phyloP scores from a whole-genome alignment of 2,888 invertebrate genomes.

The Sarcophaga carnaria region DNA sequence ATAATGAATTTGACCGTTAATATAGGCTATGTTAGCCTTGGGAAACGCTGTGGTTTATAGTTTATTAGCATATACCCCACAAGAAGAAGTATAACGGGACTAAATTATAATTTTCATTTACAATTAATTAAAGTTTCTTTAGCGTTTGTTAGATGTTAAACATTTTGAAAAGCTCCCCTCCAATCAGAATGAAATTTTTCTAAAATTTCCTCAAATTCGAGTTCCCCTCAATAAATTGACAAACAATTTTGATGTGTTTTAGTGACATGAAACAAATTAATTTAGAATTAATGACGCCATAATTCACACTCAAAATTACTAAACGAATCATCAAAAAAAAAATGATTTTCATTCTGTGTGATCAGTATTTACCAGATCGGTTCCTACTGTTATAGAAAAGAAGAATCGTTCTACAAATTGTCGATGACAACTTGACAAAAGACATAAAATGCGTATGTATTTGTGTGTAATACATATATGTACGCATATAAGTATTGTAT shows the following conservation, averaged over 20 bases:
- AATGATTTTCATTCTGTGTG: not conserved
- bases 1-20: too few relatives aligned
- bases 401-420: constrained; percentile 33
- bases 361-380: not conserved
- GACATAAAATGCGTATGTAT: not conserved
- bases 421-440: constrained; percentile 51
- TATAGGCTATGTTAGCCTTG: too few relatives aligned
- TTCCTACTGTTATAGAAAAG: constrained; percentile 17
- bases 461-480: not conserved
- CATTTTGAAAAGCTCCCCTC: too few relatives aligned
- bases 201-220: not conserved
- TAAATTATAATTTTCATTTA: too few relatives aligned
- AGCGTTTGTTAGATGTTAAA: too few relatives aligned
- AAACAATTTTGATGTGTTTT: constrained; percentile 56
- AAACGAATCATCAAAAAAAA: constrained; percentile 4
- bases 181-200: too few relatives aligned
- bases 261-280: constrained; percentile 76
- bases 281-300: constrained; percentile 79
- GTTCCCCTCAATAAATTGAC: constrained; percentile 33
- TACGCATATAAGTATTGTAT: not conserved
- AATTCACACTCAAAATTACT: constrained; percentile 72
- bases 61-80: too few relatives aligned
- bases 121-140: too few relatives aligned
- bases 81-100: too few relatives aligned
- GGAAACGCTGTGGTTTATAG: too few relatives aligned